phyloP scores from a whole-genome alignment of 1,140 invertebrate genomes.

The Bactericera cockerelli region DNA sequence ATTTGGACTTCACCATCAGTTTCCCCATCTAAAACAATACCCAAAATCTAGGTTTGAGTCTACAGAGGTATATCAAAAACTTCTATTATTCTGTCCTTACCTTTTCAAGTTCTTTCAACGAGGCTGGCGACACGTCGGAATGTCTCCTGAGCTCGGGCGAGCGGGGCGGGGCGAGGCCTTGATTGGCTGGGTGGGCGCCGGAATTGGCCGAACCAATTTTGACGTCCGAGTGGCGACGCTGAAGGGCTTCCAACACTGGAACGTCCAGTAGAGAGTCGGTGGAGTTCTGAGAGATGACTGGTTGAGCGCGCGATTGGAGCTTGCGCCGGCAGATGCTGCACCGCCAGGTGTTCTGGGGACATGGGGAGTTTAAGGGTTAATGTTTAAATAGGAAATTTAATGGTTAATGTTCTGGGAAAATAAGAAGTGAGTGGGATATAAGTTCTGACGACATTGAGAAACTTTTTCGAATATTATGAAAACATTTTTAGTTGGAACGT shows the following conservation, averaged over 20 bases:
- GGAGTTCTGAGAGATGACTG: constrained; percentile 49
- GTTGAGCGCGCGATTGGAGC: constrained; percentile 50
- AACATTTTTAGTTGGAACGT: too few species aligned
- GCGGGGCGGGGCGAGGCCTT: constrained; percentile 51
- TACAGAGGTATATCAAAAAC: too few species aligned
- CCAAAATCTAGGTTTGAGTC: too few species aligned
- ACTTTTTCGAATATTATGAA: too few species aligned
- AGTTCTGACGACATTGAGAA: too few species aligned
- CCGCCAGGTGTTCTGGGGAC: constrained; percentile 48
- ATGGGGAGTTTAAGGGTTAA: too few species aligned
- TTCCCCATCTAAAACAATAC: too few species aligned
- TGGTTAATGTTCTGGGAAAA: too few species aligned
- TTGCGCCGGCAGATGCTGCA: constrained; percentile 67
- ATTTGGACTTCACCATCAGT: too few species aligned
- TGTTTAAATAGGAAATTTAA: background rate
- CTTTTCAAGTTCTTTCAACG: constrained; percentile 67
- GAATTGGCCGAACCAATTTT: constrained; percentile 41
- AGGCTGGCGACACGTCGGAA: constrained; percentile 67
- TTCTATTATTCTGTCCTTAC: too few species aligned
- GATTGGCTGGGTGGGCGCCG: constrained; percentile 32
- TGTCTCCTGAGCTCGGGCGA: constrained; percentile 61
- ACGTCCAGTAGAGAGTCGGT: constrained; percentile 63
- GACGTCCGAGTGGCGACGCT: constrained; percentile 60
- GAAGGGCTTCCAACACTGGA: constrained; percentile 52
- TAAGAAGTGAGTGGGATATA: too few species aligned